These are phyloP conservation scores for Menidia beryllina DNA, from an alignment of 2,113 vertebrate species.

Conservation along the genomic window DNA sequence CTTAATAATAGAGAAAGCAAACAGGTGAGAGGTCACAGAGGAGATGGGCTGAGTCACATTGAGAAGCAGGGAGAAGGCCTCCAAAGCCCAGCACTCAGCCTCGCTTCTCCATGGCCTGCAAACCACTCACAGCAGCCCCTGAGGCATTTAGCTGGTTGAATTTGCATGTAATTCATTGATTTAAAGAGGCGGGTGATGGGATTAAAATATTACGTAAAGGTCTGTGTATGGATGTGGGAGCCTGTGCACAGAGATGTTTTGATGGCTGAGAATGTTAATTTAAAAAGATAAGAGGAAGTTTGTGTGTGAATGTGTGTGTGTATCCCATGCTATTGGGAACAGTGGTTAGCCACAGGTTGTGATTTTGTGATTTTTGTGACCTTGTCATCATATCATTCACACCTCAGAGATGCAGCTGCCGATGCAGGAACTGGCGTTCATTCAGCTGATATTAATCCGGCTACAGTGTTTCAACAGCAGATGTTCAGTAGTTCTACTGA, in stretches of 20 bases:
- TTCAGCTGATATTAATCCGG: neutral
- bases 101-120: constrained; percentile 7
- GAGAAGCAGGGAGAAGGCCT: constrained; percentile 8
- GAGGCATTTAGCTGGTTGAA: constrained; percentile 27
- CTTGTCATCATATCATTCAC: constrained; percentile 28
- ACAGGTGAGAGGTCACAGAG: constrained; percentile 55
- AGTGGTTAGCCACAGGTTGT: constrained; percentile 19
- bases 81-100: constrained; percentile 34
- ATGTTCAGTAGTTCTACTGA: neutral
- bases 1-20: constrained; percentile 58
- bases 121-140: constrained; percentile 24
- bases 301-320: neutral
- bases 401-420: constrained; percentile 9
- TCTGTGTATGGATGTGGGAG: constrained; percentile 28
- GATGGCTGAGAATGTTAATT: constrained; percentile 1
- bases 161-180: constrained; percentile 50
- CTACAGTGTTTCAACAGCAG: constrained; percentile 2
- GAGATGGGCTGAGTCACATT: constrained; percentile 44
- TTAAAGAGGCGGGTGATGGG: constrained; percentile 37
- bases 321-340: neutral
- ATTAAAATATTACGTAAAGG: constrained; percentile 50
- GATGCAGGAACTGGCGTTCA: neutral
- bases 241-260: constrained; percentile 13
- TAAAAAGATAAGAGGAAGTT: neutral
- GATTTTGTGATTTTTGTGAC: constrained; percentile 52